phyloP scores from a whole-genome alignment of 2,797 vertebrate genomes.

The Amazonetta brasiliensis region DNA sequence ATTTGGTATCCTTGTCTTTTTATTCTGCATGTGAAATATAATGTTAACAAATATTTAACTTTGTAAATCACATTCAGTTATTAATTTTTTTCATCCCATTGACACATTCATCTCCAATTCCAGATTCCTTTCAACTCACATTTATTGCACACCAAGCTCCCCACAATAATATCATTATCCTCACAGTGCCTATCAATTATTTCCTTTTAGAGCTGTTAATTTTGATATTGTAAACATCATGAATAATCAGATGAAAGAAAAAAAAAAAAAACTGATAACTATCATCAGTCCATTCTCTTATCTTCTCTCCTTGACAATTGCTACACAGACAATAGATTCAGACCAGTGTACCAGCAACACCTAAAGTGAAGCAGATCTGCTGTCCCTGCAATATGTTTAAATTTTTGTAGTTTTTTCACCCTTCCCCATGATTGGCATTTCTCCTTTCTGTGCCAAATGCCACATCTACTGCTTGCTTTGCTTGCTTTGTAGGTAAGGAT shows the following conservation, averaged over 20 bases:
- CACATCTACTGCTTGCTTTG: background rate
- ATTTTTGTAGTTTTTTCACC: background rate
- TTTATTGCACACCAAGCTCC: background rate
- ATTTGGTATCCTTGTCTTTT: slow-evolving; percentile 9
- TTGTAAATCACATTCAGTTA: background rate
- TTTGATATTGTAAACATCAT: slow-evolving; percentile 13
- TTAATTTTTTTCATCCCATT: background rate
- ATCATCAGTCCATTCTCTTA: background rate
- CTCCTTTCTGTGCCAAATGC: background rate
- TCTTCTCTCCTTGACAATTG: background rate
- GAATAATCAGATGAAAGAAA: background rate
- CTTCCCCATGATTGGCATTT: background rate
- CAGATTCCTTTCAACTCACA: background rate
- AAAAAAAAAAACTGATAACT: background rate
- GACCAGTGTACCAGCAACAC: background rate
- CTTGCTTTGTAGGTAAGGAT: background rate
- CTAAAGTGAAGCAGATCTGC: background rate
- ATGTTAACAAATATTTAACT: slow-evolving; percentile 34
- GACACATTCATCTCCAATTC: background rate
- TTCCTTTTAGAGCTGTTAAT: slow-evolving; percentile 12
- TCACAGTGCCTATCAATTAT: background rate
- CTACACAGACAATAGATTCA: background rate
- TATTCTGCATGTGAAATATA: slow-evolving; percentile 11
- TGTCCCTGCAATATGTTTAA: background rate
- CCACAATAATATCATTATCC: background rate